Base-by-base conservation (phyloP, 2,888 invertebrate genomes). In the Andrena flavipes region DNA sequence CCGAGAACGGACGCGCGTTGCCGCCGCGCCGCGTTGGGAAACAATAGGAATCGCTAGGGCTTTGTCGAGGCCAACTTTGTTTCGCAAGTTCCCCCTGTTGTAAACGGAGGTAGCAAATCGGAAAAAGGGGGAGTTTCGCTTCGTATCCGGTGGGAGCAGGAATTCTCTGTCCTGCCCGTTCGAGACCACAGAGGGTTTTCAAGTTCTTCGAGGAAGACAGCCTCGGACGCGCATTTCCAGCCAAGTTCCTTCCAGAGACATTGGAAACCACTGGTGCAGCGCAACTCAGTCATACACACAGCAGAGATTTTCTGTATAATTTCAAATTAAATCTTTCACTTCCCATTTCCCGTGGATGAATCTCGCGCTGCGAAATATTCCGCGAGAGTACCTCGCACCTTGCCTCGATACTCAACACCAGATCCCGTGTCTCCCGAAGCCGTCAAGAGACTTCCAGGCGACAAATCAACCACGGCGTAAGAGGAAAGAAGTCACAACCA, bases 51-150 rank as follows among this genome's bases (percentile, higher is more conserved):
- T 76, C 76, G 84, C 72, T 79, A 69, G 10, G 74, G 74, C 72
- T 82, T 75, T 82, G 87, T 87, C 76, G 76, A 51, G 75, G 54
- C 30, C 76, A 84, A 87, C 65, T 84, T 85, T 84, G 84, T 87
- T 80, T 73, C 76, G 71, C 8, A 23, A 67, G 81, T 71, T 86
- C 80, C 67, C 29, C 67, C 23, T 4, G 65, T 29, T 68, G 73
- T 54, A 59, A 68, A 73, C 77, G 64, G 30, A 16, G 64, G 48
- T n/a, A 30, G 54, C 63, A 64, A 62, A 76, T 76, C 67, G 80
- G 54, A 68, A 68, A 75, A 75, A 42, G 29, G 30, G 56, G 51
- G 13, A 49, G 71, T 42, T 59, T 49, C 63, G 63, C 26, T n/a
- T 26, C n/a, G 64, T 48, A 20, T 56, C 56, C 20, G 73, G 13